Conservation (phyloP, 2,888 invertebrate species). For the Gastracanthus pulcherrimus region DNA sequence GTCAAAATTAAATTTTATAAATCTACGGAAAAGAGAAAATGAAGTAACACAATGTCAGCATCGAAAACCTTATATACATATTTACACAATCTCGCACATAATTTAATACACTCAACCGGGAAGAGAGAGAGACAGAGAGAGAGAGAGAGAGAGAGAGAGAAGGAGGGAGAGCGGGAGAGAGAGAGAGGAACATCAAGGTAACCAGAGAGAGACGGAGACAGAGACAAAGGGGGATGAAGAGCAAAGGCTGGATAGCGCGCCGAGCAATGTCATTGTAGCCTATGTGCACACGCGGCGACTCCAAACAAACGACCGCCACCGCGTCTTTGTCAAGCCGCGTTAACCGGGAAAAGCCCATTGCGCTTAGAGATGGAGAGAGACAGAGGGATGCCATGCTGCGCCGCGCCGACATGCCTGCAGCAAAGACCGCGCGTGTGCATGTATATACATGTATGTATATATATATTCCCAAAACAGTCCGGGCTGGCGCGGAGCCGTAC, state of each 20-base stretch:
- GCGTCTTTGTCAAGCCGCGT: slow-evolving; percentile 19
- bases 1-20: too few species aligned
- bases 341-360: neutral
- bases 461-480: too few species aligned
- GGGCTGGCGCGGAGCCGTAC: too few species aligned
- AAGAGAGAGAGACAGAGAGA: neutral
- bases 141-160: neutral
- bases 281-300: neutral
- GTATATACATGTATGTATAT: neutral
- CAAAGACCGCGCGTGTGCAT: neutral
- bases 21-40: too few species aligned
- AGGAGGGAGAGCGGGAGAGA: neutral
- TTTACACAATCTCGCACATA: too few species aligned
- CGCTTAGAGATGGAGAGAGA: neutral
- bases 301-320: slow-evolving; percentile 18
- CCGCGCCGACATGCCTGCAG: neutral
- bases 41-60: too few species aligned
- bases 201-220: neutral
- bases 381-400: neutral
- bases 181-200: neutral
- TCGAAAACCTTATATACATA: too few species aligned
- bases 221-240: too few species aligned
- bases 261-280: slow-evolving; percentile 20
- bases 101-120: too few species aligned
- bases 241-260: neutral